Evolutionary conservation across 2,888 invertebrate species (phyloP).

Genomic region (Drosophila nr. perissopoda): DNA sequence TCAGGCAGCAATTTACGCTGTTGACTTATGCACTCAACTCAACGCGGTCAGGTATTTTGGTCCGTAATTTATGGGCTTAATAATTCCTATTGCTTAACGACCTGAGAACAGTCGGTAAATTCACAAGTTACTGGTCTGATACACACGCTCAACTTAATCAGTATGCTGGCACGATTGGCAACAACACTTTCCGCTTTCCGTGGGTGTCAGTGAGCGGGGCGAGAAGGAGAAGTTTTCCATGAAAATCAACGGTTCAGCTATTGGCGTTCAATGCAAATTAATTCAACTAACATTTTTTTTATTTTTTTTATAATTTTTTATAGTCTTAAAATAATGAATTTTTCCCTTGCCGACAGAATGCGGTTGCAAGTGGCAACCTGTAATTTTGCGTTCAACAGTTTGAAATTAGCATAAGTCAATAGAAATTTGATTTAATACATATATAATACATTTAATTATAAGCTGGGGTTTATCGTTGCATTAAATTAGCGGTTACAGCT

Average conservation of each 20-base stretch:
- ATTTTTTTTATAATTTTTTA: conserved; percentile 14
- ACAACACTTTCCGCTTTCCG: conserved; percentile 28
- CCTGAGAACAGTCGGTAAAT: conserved; percentile 25
- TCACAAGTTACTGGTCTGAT: conserved; percentile 35
- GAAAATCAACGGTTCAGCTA: conserved; percentile 20
- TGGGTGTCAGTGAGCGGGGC: background rate
- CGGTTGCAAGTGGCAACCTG: background rate
- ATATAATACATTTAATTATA: conserved; percentile 24
- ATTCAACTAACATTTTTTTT: conserved; percentile 44
- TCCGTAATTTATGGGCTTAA: conserved; percentile 67
- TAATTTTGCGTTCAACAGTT: conserved; percentile 14
- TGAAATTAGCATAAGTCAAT: conserved; percentile 65
- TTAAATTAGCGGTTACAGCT: conserved; percentile 24
- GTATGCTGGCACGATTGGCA: conserved; percentile 48
- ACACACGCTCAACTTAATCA: conserved; percentile 76
- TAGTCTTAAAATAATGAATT: conserved; percentile 27
- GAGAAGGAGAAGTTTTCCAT: conserved; percentile 9
- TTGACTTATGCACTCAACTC: conserved; percentile 57
- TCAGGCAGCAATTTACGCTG: conserved; percentile 32
- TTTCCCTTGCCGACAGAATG: background rate
- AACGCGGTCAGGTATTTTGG: conserved; percentile 10
- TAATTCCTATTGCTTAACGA: conserved; percentile 27
- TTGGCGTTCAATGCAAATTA: conserved; percentile 54
- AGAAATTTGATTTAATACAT: conserved; percentile 41
- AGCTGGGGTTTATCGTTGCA: conserved; percentile 10